A percentile compares a stretch with the other conserved stretches of the same genome.
Evolutionary conservation across 2,113 vertebrate species (phyloP).

Genomic region (Myanophis thanlyinensis): DNA sequence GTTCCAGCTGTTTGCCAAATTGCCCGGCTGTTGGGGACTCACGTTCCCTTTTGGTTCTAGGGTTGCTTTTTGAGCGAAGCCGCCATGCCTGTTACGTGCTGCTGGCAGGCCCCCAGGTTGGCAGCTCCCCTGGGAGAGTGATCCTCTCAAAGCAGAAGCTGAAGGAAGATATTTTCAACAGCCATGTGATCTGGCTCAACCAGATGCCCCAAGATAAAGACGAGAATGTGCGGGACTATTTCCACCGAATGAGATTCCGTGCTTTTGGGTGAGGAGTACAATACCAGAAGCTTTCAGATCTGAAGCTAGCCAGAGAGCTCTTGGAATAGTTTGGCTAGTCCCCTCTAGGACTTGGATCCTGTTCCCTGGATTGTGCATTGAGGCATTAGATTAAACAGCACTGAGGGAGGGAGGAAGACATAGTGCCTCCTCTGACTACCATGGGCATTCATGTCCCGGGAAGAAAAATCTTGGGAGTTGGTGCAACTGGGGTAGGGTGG

Average conservation of each 20-base stretch:
- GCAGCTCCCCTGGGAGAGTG: slow-evolving; percentile 54
- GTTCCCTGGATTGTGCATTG: background rate
- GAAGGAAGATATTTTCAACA: slow-evolving; percentile 72
- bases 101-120: slow-evolving; percentile 70
- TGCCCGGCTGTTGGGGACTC: background rate
- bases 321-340: background rate
- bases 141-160: slow-evolving; percentile 84
- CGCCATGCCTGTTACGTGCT: slow-evolving; percentile 89
- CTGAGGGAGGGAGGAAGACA: accelerated
- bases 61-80: slow-evolving; percentile 80
- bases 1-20: background rate
- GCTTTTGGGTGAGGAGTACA: slow-evolving; percentile 40
- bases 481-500: background rate
- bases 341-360: background rate
- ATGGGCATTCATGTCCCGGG: background rate
- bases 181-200: slow-evolving; percentile 71
- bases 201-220: slow-evolving; percentile 47
- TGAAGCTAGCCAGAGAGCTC: background rate
- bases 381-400: background rate
- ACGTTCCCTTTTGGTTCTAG: slow-evolving; percentile 58
- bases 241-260: slow-evolving; percentile 83
- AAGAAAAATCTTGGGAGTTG: background rate
- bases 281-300: background rate
- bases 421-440: background rate
- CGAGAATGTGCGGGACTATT: slow-evolving; percentile 76